phyloP scores from a whole-genome alignment of 1,140 invertebrate genomes.

The Drosophila seguyi region DNA sequence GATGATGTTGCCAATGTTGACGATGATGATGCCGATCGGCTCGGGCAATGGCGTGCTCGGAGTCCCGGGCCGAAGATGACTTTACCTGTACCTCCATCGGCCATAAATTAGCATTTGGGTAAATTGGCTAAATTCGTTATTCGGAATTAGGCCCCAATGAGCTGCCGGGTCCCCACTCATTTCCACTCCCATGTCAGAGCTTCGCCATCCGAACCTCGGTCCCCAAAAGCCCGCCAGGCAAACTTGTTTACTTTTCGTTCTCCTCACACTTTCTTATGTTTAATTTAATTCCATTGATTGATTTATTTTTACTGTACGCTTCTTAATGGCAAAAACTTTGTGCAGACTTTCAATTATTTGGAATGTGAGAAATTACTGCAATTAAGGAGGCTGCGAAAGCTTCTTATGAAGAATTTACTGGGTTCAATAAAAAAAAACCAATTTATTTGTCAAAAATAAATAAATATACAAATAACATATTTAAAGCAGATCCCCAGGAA shows the following conservation, averaged over 20 bases:
- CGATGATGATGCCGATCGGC: conserved; percentile 55
- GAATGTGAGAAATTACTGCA: conserved; percentile 60
- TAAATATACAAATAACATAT: background rate
- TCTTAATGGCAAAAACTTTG: conserved; percentile 65
- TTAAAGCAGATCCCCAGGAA: conserved; percentile 26
- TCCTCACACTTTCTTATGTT: conserved; percentile 60
- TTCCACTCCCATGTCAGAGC: conserved; percentile 39
- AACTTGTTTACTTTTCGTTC: conserved; percentile 71
- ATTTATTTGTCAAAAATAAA: too few relatives aligned
- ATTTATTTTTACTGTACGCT: conserved; percentile 76
- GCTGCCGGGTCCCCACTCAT: conserved; percentile 6
- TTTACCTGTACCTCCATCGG: conserved; percentile 83
- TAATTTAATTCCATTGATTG: conserved; percentile 77
- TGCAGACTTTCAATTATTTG: conserved; percentile 27
- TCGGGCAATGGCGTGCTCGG: conserved; percentile 40
- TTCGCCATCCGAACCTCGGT: background rate
- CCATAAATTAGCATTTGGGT: conserved; percentile 85
- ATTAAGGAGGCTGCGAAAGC: conserved; percentile 62
- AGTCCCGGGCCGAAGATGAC: conserved; percentile 17
- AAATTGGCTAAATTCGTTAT: conserved; percentile 85
- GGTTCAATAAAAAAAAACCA: background rate
- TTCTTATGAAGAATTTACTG: conserved; percentile 4
- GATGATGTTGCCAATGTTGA: conserved; percentile 47
- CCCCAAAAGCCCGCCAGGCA: conserved; percentile 17
- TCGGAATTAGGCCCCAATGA: conserved; percentile 74